These are phyloP conservation scores for Caranx ignobilis DNA, from an alignment of 2,113 vertebrate species.

Conservation along the genomic window DNA sequence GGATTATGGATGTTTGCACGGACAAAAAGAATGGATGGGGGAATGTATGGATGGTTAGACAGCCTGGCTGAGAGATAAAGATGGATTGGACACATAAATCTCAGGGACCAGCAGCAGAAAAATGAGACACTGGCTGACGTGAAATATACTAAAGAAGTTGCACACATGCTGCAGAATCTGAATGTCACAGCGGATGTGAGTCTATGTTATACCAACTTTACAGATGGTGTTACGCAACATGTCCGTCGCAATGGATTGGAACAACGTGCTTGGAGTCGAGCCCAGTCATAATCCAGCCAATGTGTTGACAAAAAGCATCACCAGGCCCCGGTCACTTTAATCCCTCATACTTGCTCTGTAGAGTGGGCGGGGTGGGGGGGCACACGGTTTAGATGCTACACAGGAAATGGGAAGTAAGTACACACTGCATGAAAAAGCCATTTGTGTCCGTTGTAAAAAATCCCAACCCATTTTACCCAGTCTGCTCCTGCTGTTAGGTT, in stretches of 20 bases:
- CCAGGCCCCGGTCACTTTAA: slow-evolving; percentile 16
- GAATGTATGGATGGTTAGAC: slow-evolving; percentile 29
- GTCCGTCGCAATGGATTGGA: slow-evolving; percentile 43
- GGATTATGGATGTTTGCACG: slow-evolving; percentile 44
- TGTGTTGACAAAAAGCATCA: slow-evolving; percentile 34
- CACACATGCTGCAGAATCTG: slow-evolving; percentile 8
- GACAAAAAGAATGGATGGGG: slow-evolving; percentile 13
- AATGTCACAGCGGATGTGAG: slow-evolving; percentile 30
- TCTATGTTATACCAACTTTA: slow-evolving; percentile 38
- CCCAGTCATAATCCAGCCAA: slow-evolving; percentile 46
- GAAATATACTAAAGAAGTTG: neutral
- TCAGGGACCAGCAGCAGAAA: neutral
- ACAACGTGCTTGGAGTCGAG: slow-evolving; percentile 33
- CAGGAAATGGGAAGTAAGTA: neutral
- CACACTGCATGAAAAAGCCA: neutral
- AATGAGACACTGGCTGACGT: neutral
- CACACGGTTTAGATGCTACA: neutral
- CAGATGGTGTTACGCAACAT: slow-evolving; percentile 47
- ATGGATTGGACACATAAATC: slow-evolving; percentile 30
- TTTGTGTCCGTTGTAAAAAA: neutral
- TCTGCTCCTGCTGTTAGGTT: slow-evolving; percentile 5
- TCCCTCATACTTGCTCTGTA: slow-evolving; percentile 25
- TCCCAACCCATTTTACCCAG: neutral
- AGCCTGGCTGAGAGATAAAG: slow-evolving; percentile 15
- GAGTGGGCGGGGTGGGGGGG: neutral